Conservation (phyloP, 2,113 vertebrate species). For the Semnornis frantzii region DNA sequence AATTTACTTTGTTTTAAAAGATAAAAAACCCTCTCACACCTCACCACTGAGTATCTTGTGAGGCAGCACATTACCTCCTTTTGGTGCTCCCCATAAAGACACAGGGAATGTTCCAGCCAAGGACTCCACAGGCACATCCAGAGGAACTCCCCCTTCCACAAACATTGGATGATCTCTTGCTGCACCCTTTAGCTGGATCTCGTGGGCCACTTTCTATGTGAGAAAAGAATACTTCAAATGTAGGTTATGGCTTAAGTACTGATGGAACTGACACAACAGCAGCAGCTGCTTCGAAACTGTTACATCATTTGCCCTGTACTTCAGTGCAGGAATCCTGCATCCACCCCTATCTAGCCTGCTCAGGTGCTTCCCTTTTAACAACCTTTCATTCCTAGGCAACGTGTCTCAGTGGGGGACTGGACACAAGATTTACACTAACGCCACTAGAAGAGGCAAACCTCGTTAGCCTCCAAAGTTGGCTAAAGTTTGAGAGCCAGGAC, state of each 20-base stretch:
- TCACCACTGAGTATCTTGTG: neutral
- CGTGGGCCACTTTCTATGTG: slow-evolving; percentile 77
- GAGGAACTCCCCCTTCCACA: slow-evolving; percentile 80
- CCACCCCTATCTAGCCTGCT: neutral
- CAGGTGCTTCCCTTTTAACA: neutral
- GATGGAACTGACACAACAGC: neutral
- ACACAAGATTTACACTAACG: neutral
- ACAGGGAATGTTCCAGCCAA: slow-evolving; percentile 53
- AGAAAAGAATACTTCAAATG: neutral
- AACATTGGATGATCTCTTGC: slow-evolving; percentile 81
- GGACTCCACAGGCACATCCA: slow-evolving; percentile 81
- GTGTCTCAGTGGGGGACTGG: neutral
- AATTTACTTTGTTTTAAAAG: neutral
- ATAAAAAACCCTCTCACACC: neutral
- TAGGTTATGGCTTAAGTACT: neutral
- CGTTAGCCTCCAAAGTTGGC: neutral
- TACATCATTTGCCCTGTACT: neutral
- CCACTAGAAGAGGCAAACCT: neutral
- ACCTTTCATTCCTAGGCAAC: accelerated
- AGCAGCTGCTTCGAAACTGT: accelerated
- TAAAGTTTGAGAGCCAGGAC: neutral
- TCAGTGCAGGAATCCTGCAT: neutral
- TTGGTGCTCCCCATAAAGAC: neutral
- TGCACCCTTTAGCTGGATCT: slow-evolving; percentile 81
- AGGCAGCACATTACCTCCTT: slow-evolving; percentile 71